Base-by-base conservation (phyloP, 2,797 vertebrate genomes). In the Cygnus olor region DNA sequence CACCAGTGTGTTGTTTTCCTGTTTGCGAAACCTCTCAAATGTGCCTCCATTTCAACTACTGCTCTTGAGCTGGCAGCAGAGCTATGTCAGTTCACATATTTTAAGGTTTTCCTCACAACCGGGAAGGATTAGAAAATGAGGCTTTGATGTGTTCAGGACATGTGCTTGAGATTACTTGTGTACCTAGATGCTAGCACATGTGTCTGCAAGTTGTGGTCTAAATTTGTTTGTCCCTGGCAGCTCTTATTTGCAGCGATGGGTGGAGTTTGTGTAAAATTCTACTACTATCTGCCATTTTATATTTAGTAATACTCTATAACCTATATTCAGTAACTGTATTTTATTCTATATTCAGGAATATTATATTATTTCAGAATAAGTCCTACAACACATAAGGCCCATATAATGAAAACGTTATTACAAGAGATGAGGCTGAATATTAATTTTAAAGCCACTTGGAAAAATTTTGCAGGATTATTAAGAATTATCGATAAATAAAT, bases 71-170 rank as follows among this genome's bases (percentile, higher is more conserved):
- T 49, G 71, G 42, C 34, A 34, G 30, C 8, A n/a, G 22, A 54
- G 38, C 80, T 71, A 7, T 24, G 45, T 27, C 34, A 76, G 66
- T 66, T 88, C 83, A 60, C 85, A 27, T 86, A 84, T 47, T 94
- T 94, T 79, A 85, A 90, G 49, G 66, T 93, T 95, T 91, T 78
- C 88, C 89, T 94, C 82, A 88, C 85, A 80, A 93, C 66, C 1
- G 0, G 45, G 49, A 95, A 56, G 80, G 71, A 94, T 94, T 93
- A 92, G 88, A 81, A 91, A 93, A 81, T 3, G 47, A 76, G 44
- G 83, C 77, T 95, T 95, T 95, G 83, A 95, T 92, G 90, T 81
- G 54, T 65, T 76, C 66, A 11, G 66, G 85, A 85, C 88, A 93
- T 66, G 89, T 90, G 91, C 91, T 93, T 81, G 83, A 84, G 77